Evolutionary conservation across 2,113 vertebrate species (phyloP), one percentile per base, ranked within the genome.

Genomic region (Hepsetus odoe): DNA sequence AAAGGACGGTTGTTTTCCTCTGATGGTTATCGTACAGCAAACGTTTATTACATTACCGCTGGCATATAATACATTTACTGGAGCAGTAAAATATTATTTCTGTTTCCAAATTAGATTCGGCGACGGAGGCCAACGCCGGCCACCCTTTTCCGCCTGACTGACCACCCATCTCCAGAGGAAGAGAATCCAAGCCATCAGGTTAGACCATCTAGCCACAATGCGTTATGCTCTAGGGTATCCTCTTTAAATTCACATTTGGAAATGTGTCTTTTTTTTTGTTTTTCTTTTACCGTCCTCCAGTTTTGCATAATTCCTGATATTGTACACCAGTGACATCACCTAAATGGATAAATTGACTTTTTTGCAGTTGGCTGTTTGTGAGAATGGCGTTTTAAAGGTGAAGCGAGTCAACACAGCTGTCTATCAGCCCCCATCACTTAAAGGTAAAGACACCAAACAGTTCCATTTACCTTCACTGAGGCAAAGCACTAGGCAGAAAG

Each of bases 361-460:
- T 79, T 64, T 5, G 0, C 91, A 98, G 96, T 94, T 95, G 89
- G 83, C 90, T 51, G 85, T 92, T 2, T 94, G 94, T 11, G 96
- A 98, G 87, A 94, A 95, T 26, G 93, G 94, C 70, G 90, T 93
- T 70, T 90, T 94, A 30, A 96, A 95, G 91, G 90, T 94, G 74
- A 96, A 95, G 91, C 92, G 93, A 88, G 53, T 91, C 80, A 94
- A 94, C 74, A 91, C 92, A 16, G 89, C 92, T 83, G 89, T 92
- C 81, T 98, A 98, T 86, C 95, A 96, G 0, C 97, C 97, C 0
- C 97, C 97, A 2, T 97, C 97, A 5, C 94, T 98, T 74, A 97
- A 96, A 96, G 97, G 97, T 96, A 86, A 32, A 7, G 5, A 32
- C n/a, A n/a, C n/a, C n/a, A n/a, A n/a, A n/a, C n/a, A n/a, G n/a